Base-by-base conservation (phyloP, 2,888 invertebrate genomes). In the Pachymerium ferrugineum region DNA sequence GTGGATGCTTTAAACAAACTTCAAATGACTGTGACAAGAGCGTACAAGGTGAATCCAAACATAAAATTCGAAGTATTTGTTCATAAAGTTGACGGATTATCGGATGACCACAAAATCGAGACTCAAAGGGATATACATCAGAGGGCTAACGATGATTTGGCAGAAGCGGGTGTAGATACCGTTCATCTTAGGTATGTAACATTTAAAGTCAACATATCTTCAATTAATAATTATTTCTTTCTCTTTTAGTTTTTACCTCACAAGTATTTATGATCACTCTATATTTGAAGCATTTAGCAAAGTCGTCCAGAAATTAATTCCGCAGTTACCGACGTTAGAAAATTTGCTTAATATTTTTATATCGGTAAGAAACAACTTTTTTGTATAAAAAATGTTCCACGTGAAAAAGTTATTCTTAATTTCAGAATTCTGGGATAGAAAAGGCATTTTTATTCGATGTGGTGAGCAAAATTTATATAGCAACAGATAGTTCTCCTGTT, bases 241-340 rank as follows among this genome's bases (percentile, higher is more conserved):
- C 74, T 38, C 47, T 75, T 47, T 22, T 73, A 94, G 93, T 81
- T 97, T 97, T 85, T 97, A 99, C 83, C 86, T 98, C 76, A 99
- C 98, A 25, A 98, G 97, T 76, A 99, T 99, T 78, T 99, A 99
- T 83, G 99, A 99, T 84, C 99, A 99, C 84, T 98, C 98, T 77
- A 99, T 99, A 84, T 99, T 99, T 85, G 99, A 99, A 85, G 99
- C 99, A 12, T 98, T 98, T 85, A 97, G 97, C 79, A 99, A 99
- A 89, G 98, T 99, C 76, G 97, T 99, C 72, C 99, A 99, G 83
- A 99, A 99, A 83, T 85, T 99, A 76, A 98, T 99, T 81, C 96
- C 96, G 38, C 98, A 99, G 83, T 86, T 99, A 79, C 94, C 97
- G 33, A 95, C 96, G 1, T 85, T 99, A 81, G 99, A 99, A 86